Evolutionary conservation across 2,888 invertebrate species (phyloP), one percentile per base, ranked within the genome.

Genomic region (Xiphydria camelus): DNA sequence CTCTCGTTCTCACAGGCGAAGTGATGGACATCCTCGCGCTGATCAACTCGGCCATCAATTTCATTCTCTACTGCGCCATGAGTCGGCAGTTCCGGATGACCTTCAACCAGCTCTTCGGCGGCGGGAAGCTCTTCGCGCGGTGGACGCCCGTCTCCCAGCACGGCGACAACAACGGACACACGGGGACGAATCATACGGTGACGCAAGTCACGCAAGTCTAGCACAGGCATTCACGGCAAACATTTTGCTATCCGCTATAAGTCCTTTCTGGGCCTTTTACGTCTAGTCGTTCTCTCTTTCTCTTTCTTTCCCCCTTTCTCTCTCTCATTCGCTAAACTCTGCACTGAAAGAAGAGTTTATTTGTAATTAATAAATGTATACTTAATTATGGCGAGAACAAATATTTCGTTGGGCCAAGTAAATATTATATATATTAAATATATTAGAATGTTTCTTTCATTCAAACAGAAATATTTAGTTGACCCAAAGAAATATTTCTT

Each of bases 31-130:
- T 93, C 48, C 76, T 94, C 66, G 94, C 95, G 0, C 81, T 96
- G 45, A 78, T 93, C 60, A 96, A 95, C 75, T 92, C 94, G 5
- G 90, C 93, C 1, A 89, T 95, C 46, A 96, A 94, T 76, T 96
- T 96, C 68, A 88, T 95, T 41, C 80, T 96, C 31, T 96, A 95
- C 73, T 95, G 94, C 67, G 83, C 90, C 40, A 95, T 96, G 95
- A 94, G 93, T 50, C 83, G 90, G 51, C 94, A 94, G 80, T 96
- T 96, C 75, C 82, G 96, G 10, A 84, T 83, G 57, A 89, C 89
- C 1, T 91, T 89, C 70, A 80, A 84, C 7, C 82, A 85, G 64
- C 76, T 91, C 61, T 85, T 92, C 66, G 73, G 75, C 52, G 59
- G 61, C 29, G 66, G 68, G 64, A 62, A 62, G 50, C 51, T 68